A percentile compares a stretch with the other conserved stretches of the same genome.
These are phyloP conservation scores for Loxodonta africana DNA, from an alignment of 2,113 vertebrate genomes.

Conservation along the genomic window DNA sequence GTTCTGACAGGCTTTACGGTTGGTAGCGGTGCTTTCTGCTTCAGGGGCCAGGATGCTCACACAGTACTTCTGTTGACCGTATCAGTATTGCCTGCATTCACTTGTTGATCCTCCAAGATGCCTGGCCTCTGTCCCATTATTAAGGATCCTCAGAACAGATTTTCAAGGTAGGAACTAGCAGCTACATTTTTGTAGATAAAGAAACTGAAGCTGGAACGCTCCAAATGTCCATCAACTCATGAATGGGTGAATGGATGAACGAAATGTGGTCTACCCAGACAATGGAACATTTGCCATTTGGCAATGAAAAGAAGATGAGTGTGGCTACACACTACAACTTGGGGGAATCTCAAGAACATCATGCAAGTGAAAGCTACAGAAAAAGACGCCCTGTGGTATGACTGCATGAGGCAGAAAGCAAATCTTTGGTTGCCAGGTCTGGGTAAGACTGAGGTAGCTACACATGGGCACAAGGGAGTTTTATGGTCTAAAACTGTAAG, in stretches of 20 bases:
- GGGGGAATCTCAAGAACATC: accelerated
- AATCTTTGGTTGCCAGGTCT: accelerated
- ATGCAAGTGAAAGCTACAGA: too few relatives aligned
- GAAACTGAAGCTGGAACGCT: too few relatives aligned
- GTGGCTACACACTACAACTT: accelerated
- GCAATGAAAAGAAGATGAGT: neutral
- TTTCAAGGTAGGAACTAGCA: neutral
- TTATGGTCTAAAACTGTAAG: too few relatives aligned
- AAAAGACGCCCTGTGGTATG: accelerated
- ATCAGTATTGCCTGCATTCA: neutral
- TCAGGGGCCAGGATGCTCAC: neutral
- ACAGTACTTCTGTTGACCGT: neutral
- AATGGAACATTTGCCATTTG: accelerated
- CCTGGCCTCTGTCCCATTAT: neutral
- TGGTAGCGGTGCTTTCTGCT: neutral
- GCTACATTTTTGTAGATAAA: neutral
- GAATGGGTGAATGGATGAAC: too few relatives aligned
- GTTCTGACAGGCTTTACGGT: accelerated
- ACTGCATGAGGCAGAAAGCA: too few relatives aligned
- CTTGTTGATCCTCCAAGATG: accelerated
- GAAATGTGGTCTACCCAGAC: neutral
- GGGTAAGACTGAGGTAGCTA: neutral
- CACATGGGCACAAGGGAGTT: accelerated
- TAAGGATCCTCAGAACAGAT: neutral
- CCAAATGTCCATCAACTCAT: too few relatives aligned